Evolutionary conservation across 2,888 invertebrate species (phyloP), one percentile per base, ranked within the genome.

Genomic region (Escarpia spicata): DNA sequence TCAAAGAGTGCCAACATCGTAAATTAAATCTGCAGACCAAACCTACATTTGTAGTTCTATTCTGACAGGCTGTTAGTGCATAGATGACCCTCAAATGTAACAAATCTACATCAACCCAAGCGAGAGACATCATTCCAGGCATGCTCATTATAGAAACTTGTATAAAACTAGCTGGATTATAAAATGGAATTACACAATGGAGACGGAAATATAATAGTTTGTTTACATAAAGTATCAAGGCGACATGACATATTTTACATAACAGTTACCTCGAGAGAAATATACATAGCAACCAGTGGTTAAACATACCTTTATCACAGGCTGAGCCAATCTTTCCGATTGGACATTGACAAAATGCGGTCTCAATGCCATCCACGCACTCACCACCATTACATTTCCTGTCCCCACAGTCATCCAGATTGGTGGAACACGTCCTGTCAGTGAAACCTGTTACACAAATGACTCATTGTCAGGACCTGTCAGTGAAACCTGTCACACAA

Each of bases 301-400:
- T 75, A 26, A n/a, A 75, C 75, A 26, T 75, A 75, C 75, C 75
- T 91, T 91, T 91, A n/a, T 45, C 91, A 91, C 91, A 91, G 45
- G 43, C 45, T 31, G 26, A 8, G 19, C 91, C 91, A 15, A 91
- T 45, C 43, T 44, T 45, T 44, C 91, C 91, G 31, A 26, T 26
- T 44, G 91, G 43, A 91, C 91, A 91, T 44, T n/a, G 91, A 91
- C 91, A 91, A 26, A 91, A 91, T 43, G 43, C 43, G 19, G 43
- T 45, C 19, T 31, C 26, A n/a, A 91, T 26, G 26, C 91, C n/a
- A 6, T 91, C 91, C 19, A 91, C n/a, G n/a, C 91, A 91, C 26
- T 8, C 44, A 91, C 91, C 91, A 19, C 91, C 91, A n/a, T 91
- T 91, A 91, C 91, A 91, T 31, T 91, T 75, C 75, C n/a, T 75